Evolutionary conservation across 2,113 vertebrate genomes (phyloP), one percentile per base, ranked within the genome.

Genomic region (Hemibates koningsi): DNA sequence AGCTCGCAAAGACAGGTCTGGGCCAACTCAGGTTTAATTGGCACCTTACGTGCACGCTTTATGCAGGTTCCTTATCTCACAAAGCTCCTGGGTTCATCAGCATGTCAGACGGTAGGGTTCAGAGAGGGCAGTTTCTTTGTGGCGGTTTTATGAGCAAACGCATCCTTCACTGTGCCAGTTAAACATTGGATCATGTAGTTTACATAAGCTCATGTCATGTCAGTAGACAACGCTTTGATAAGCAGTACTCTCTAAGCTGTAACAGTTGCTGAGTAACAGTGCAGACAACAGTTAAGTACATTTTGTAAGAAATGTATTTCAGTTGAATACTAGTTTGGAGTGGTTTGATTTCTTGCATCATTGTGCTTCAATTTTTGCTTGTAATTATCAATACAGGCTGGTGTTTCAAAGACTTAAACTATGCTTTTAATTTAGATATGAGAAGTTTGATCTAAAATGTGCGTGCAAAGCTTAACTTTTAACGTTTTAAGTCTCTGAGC

Each of bases 11-110:
- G 88, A 41, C 88, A 41, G 66, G 81, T 90, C 82, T 87, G 78
- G 79, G 50, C 71, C 82, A 16, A 29, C 83, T 88, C 56, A 0
- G 50, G 36, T 86, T 78, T 94, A 94, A 95, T 93, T 92, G 88
- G 85, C 86, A 92, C 83, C 79, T 80, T 79, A 17, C 50, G 19
- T 48, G 82, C 29, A 8, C 71, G 43, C 29, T 48, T 80, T 66
- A 63, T 82, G 73, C 87, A 79, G 54, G 78, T 82, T 76, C 17
- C 21, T 59, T 43, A 53, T 27, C 78, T 80, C 36, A 0, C 66
- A 34, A 53, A 73, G 52, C 81, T 56, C 45, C 52, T 38, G 43
- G 43, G 85, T 83, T 93, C 92, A 85, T 36, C 45, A 7, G 34
- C 63, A 4, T 90, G 92, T 92, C 88, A 87, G 86, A 16, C 48